These are phyloP conservation scores for Drosophila arizonae DNA, from an alignment of 1,140 invertebrate species.

Conservation along the genomic window DNA sequence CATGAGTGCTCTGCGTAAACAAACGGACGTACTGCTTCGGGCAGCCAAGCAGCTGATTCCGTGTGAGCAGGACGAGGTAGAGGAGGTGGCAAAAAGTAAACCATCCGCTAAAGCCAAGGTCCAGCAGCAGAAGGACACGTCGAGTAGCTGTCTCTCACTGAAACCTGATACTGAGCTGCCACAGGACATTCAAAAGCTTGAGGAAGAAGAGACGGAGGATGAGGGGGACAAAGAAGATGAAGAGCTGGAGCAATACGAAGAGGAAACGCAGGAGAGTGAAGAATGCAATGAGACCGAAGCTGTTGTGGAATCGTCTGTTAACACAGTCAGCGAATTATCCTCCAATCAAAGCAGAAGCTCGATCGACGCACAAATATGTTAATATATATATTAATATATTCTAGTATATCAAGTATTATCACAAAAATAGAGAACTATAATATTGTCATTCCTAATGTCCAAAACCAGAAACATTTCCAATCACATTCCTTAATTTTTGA, in stretches of 20 bases:
- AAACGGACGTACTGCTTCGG: slow-evolving; percentile 56
- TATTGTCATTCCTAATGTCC: slow-evolving; percentile 43
- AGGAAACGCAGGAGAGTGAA: slow-evolving; percentile 19
- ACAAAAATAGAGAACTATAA: slow-evolving; percentile 29
- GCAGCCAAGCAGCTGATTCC: slow-evolving; percentile 47
- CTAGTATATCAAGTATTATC: slow-evolving; percentile 61
- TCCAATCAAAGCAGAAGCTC: slow-evolving; percentile 12
- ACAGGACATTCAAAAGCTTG: slow-evolving; percentile 7
- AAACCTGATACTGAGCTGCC: slow-evolving; percentile 25
- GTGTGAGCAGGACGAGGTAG: not conserved
- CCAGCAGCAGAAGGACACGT: slow-evolving; percentile 14
- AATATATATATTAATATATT: not conserved
- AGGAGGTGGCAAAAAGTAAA: not conserved
- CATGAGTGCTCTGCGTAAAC: slow-evolving; percentile 65
- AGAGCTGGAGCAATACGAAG: slow-evolving; percentile 6
- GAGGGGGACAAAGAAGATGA: not conserved
- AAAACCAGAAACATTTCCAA: slow-evolving; percentile 56
- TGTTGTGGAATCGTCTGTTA: slow-evolving; percentile 22
- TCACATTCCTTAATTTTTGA: slow-evolving; percentile 68
- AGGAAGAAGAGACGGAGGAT: slow-evolving; percentile 1
- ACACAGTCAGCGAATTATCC: slow-evolving; percentile 1
- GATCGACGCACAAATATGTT: slow-evolving; percentile 36
- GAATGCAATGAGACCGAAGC: slow-evolving; percentile 37
- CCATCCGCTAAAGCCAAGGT: not conserved
- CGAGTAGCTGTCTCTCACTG: slow-evolving; percentile 3